Percentiles rank a stretch among this genome's conserved stretches.
phyloP scores from a whole-genome alignment of 1,140 invertebrate genomes.

The Argopecten irradians region DNA sequence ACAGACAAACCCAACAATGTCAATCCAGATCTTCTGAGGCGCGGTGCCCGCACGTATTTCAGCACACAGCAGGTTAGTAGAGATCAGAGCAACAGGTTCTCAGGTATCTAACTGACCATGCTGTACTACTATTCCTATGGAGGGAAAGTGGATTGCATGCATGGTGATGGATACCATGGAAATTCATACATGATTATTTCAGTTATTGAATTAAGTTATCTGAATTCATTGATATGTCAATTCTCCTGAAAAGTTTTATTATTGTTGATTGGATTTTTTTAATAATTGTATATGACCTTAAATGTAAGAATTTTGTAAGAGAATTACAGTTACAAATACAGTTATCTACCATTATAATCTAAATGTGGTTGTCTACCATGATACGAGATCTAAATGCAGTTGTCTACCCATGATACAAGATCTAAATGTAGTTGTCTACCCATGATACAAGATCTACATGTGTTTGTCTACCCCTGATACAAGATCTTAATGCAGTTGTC shows the following conservation, averaged over 20 bases:
- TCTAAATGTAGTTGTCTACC: background rate
- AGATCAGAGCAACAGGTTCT: background rate
- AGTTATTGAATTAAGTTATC: no score
- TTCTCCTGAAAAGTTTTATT: no score
- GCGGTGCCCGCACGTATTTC: slow-evolving; percentile 39
- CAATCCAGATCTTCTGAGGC: slow-evolving; percentile 39
- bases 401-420: background rate
- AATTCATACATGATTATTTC: no score
- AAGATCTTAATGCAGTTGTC: background rate
- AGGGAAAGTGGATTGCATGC: no score
- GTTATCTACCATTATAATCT: background rate
- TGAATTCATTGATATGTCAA: no score
- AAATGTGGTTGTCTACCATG: background rate
- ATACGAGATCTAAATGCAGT: background rate
- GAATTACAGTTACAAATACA: no score
- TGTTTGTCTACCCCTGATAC: background rate
- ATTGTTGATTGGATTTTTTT: no score
- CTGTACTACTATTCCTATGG: no score
- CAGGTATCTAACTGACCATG: background rate
- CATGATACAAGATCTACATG: background rate
- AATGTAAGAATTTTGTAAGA: no score
- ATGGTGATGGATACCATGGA: no score
- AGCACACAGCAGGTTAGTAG: slow-evolving; percentile 45
- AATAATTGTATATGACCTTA: no score
- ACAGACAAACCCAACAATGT: slow-evolving; percentile 47